Evolutionary conservation across 92 coral and sea anemone genomes (phyloP), one percentile per base, ranked within the genome.

Genomic region (Anthopleura xanthogrammica): DNA sequence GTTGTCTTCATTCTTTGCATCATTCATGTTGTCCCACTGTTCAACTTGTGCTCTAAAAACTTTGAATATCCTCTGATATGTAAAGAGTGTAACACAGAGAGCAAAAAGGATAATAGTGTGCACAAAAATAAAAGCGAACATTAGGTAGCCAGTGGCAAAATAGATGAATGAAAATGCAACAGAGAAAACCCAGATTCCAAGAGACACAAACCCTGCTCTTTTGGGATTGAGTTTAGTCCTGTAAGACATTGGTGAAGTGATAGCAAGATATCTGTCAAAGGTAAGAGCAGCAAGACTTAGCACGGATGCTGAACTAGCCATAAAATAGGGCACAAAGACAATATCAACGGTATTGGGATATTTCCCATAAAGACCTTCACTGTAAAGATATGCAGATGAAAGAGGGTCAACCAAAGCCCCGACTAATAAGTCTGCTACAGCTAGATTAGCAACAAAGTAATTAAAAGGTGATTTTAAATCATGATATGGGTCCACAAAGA

Each of bases 381-480:
- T 46, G 50, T 46, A 46, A 46, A 43, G 50, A 46, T 43, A 43
- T 43, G 50, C 50, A 43, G 50, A 43, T 43, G 50, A 43, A 43
- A 43, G 50, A 43, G 50, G 50, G 1, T 43, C 50, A 43, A 43
- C 50, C 5, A 57, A 57, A 7, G 64, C 64, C 16, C 64, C 64
- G 39, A 91, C 94, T 17, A 93, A 81, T 76, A 93, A 75, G 73
- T 93, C 97, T 1, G 97, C 97, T 77, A 91, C 85, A 5, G 97
- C 97, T 14, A 93, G 90, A 74, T 93, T 93, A 29, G 94, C 92
- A 43, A 93, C 97, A 41, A 93, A 82, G 80, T 86, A 89, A 77
- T 88, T 93, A 81, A 93, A 93, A 16, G 97, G 90, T 41, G 94
- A 91, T 48, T 92, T 86, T 52, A 93, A 88, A 42, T 93, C 94